Evolutionary conservation across 1,140 invertebrate species (phyloP).

Genomic region (Manduca sexta): DNA sequence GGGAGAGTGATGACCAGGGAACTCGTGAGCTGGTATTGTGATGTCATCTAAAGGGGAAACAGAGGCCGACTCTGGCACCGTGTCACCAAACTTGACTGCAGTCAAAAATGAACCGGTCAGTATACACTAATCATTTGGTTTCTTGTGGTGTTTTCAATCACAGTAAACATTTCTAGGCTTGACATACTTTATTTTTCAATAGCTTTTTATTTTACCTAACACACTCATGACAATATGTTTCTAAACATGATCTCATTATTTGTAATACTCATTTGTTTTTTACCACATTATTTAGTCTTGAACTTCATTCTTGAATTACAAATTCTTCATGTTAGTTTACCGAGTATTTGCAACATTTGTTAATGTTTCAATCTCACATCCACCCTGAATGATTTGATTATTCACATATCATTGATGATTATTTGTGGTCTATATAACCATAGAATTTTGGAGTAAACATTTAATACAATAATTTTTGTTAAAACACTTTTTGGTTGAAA

Average conservation of each 20-base stretch:
- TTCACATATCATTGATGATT: neutral
- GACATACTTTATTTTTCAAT: too few species aligned
- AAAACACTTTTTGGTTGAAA: too few species aligned
- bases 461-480: neutral
- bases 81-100: conserved; percentile 62
- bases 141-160: neutral
- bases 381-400: too few species aligned
- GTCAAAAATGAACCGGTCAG: conserved; percentile 72
- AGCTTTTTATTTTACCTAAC: too few species aligned
- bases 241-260: neutral
- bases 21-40: conserved; percentile 64
- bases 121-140: conserved; percentile 10
- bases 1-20: conserved; percentile 67
- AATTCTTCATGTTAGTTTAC: too few species aligned
- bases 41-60: conserved; percentile 74
- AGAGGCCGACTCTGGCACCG: conserved; percentile 72
- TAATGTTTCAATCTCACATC: too few species aligned
- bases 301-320: too few species aligned
- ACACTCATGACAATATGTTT: neutral
- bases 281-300: neutral
- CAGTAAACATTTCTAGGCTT: too few species aligned
- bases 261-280: neutral
- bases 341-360: too few species aligned
- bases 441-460: neutral
- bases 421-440: neutral